A percentile compares a stretch with the other conserved stretches of the same genome.
Evolutionary conservation across 2,888 invertebrate species (phyloP).

Genomic region (Brachyopa scutellaris): DNA sequence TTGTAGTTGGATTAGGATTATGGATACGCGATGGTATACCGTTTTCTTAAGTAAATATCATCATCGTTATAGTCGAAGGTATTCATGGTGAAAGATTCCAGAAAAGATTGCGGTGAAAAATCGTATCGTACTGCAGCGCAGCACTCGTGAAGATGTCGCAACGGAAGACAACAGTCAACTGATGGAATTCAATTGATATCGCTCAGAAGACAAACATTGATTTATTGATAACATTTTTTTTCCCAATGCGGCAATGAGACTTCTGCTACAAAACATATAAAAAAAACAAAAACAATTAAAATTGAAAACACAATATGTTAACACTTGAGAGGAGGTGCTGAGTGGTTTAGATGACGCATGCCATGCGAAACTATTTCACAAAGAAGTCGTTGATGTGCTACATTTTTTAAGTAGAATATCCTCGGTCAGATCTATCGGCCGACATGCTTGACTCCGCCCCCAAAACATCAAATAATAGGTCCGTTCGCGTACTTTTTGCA

Average conservation of each 20-base stretch:
- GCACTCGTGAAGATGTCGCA: slow-evolving; percentile 54
- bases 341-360: slow-evolving; percentile 49
- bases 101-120: no score
- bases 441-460: no score
- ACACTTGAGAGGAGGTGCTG: slow-evolving; percentile 19
- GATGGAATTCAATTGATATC: slow-evolving; percentile 53
- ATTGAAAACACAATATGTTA: slow-evolving; percentile 8
- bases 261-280: neutral
- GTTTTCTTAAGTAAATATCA: slow-evolving; percentile 42
- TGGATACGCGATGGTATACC: slow-evolving; percentile 11
- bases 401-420: no score
- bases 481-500: no score
- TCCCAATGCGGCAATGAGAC: slow-evolving; percentile 4
- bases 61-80: slow-evolving; percentile 55
- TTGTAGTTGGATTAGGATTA: neutral
- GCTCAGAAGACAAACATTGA: slow-evolving; percentile 52
- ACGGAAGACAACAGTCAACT: slow-evolving; percentile 56
- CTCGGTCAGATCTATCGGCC: no score
- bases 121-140: no score
- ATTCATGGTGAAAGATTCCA: slow-evolving; percentile 35
- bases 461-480: no score
- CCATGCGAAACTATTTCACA: neutral
- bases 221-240: slow-evolving; percentile 52
- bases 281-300: slow-evolving; percentile 1
- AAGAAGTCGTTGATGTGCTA: no score